A percentile compares a stretch with the other conserved stretches of the same genome.
phyloP scores from a whole-genome alignment of 2,888 invertebrate species.

The Apantesis nais region DNA sequence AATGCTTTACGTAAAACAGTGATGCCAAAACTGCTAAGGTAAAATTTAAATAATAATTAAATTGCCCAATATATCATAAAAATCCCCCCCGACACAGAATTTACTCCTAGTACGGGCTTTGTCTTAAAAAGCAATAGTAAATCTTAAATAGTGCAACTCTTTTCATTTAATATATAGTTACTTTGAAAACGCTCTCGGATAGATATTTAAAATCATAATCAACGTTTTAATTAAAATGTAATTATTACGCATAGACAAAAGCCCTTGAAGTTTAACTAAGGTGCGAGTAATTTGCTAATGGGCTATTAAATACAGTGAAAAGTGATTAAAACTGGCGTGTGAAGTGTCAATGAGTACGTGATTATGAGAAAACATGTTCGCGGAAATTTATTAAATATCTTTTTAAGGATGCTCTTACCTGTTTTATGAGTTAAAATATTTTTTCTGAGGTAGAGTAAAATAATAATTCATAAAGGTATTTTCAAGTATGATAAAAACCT shows the following conservation, averaged over 20 bases:
- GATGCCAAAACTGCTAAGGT: not conserved
- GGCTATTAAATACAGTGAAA: conserved; percentile 60
- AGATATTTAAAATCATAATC: conserved; percentile 36
- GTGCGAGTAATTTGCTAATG: conserved; percentile 58
- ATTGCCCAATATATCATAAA: too few species aligned
- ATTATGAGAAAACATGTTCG: conserved; percentile 53
- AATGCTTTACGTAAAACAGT: too few species aligned
- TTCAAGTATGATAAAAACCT: not conserved
- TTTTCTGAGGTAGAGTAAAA: not conserved
- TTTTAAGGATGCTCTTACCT: conserved; percentile 25
- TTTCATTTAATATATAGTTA: not conserved
- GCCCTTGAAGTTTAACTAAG: conserved; percentile 41
- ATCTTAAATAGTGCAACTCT: not conserved
- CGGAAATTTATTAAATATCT: conserved; percentile 47
- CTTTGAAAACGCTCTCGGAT: not conserved
- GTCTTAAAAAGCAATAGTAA: too few species aligned
- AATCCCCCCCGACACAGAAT: not conserved
- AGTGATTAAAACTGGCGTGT: conserved; percentile 55
- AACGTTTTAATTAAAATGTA: conserved; percentile 55
- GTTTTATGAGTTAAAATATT: conserved; percentile 9
- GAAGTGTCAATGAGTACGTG: conserved; percentile 54
- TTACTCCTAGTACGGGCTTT: too few species aligned
- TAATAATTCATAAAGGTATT: not conserved
- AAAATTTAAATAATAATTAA: not conserved
- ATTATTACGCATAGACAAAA: conserved; percentile 52